phyloP scores from a whole-genome alignment of 2,888 invertebrate species.

The Lepidocyrtoides sp. region DNA sequence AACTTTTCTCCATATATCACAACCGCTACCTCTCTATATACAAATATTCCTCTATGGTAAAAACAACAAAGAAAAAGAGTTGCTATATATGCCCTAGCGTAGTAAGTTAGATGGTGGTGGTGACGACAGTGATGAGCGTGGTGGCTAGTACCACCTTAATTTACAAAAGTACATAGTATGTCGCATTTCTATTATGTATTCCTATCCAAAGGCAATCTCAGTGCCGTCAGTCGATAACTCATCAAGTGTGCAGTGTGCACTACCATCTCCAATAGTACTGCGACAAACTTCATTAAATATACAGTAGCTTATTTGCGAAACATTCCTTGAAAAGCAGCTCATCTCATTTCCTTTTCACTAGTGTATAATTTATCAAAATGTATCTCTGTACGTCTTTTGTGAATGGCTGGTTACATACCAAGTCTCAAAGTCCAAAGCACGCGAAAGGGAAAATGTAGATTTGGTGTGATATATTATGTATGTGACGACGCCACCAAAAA shows the following conservation, averaged over 20 bases:
- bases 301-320: slow-evolving; percentile 37
- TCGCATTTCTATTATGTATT: slow-evolving; percentile 17
- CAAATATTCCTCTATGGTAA: no score
- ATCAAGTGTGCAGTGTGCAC: background rate
- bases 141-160: background rate
- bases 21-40: no score
- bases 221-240: slow-evolving; percentile 39
- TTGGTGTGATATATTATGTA: slow-evolving; percentile 45
- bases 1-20: no score
- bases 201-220: background rate
- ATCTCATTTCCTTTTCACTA: slow-evolving; percentile 45
- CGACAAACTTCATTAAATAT: slow-evolving; percentile 47
- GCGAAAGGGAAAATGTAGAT: slow-evolving; percentile 41
- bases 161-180: background rate
- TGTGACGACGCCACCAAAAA: background rate
- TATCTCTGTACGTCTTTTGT: background rate
- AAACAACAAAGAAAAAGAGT: background rate
- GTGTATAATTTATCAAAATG: slow-evolving; percentile 36
- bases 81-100: background rate
- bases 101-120: background rate
- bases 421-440: no score
- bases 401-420: background rate
- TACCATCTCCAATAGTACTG: background rate
- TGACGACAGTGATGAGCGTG: background rate
- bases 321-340: slow-evolving; percentile 23